A percentile compares a stretch with the other conserved stretches of the same genome.
Conservation (phyloP, 2,113 vertebrate species). For the Urocynchramus pylzowi region DNA sequence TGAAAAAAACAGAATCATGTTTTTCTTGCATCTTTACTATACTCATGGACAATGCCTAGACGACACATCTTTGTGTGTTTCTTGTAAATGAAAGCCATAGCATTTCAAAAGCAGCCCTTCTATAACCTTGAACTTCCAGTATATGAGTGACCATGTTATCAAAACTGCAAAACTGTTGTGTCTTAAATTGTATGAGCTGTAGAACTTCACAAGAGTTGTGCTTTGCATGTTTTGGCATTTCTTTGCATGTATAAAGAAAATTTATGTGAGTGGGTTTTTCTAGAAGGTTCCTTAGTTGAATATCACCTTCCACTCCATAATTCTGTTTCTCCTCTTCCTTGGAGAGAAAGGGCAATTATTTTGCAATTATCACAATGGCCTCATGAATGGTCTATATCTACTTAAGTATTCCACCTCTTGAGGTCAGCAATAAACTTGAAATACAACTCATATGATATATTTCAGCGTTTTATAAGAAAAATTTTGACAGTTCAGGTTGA, state of each 20-base stretch:
- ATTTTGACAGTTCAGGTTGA: neutral
- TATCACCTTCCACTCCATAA: neutral
- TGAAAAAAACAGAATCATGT: neutral
- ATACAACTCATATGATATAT: slow-evolving; percentile 1
- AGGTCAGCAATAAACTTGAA: neutral
- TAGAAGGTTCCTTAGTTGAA: neutral
- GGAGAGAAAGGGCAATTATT: neutral
- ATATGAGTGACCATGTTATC: neutral
- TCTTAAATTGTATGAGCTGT: neutral
- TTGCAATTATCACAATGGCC: neutral
- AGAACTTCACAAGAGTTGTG: neutral
- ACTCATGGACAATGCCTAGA: neutral
- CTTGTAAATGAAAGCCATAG: neutral
- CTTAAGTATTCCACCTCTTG: neutral
- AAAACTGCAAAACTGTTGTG: neutral
- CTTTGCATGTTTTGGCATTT: neutral
- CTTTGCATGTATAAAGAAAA: neutral
- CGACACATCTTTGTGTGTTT: neutral
- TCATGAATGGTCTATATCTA: neutral
- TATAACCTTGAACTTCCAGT: neutral
- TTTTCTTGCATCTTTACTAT: neutral
- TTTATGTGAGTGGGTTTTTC: neutral
- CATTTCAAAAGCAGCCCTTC: neutral
- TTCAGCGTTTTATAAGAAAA: slow-evolving; percentile 23
- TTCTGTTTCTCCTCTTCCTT: neutral